Evolutionary conservation across 2,113 vertebrate species (phyloP), one percentile per base, ranked within the genome.

Genomic region (Rattus rattus): DNA sequence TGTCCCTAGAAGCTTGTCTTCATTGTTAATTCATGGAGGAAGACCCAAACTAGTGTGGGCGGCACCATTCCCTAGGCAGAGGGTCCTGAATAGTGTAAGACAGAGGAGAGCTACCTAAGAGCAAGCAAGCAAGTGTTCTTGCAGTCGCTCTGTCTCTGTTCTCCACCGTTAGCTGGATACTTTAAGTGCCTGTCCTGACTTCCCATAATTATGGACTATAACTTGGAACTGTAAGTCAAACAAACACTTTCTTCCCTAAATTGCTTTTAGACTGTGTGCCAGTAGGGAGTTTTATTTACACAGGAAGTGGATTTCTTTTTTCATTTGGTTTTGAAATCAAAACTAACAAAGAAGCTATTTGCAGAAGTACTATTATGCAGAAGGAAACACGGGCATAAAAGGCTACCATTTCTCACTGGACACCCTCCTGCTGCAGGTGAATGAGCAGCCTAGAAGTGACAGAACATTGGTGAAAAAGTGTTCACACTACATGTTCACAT

Each of bases 281-380:
- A 3, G 10, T 20, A 86, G 72, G 4, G 83, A 6, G 17, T 80
- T 91, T 56, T 70, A 88, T 89, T 67, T 72, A 91, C 33, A 61
- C 0, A 73, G 67, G 22, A 86, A 73, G 12, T 33, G 59, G 13
- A 14, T 76, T 84, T 43, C 54, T 39, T 90, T 84, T 77, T 39
- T 19, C 30, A 73, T 87, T 59, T 77, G 2, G 30, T 52, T 94
- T 94, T 81, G n/a, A 93, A 96, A 93, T 72, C 0, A 47, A 96
- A 96, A 91, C 36, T 54, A 47, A 89, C 61, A 91, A 69, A 61
- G n/a, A 59, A 92, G 2, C n/a, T n/a, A n/a, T n/a, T n/a, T n/a
- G n/a, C n/a, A n/a, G n/a, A n/a, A 20, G 17, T 1, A 5, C 17
- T 63, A 63, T 20, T 65, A 2, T 49, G 16, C 63, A 36, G 33